Base-by-base conservation (phyloP, 1,140 invertebrate genomes). In the Nixonia krombeini region DNA sequence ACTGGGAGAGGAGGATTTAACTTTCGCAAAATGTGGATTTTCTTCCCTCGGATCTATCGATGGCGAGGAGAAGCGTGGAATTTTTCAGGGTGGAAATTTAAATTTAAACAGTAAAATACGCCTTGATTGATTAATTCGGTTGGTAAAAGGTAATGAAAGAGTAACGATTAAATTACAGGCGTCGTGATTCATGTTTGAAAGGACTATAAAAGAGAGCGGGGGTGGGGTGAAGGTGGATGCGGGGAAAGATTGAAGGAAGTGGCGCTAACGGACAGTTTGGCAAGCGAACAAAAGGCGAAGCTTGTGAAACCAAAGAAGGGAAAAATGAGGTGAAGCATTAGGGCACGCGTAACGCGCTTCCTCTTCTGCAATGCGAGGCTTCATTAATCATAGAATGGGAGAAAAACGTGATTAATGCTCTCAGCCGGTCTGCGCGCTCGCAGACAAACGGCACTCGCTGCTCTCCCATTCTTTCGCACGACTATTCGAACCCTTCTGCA, bases 321-420 rank as follows among this genome's bases (percentile, higher is more conserved):
- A 25, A 13, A 28, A 18, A 26, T 7, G 17, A 25, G 25, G 21
- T 9, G 10, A 28, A 44, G 25, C 18, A 25, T 26, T 44, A 8
- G 41, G 10, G 10, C 33, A 37, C 33, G 41, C 23, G 41, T 44
- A 25, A 9, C n/a, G 9, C 23, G 3, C n/a, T 44, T 25, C 41
- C 23, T 26, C n/a, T 21, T 7, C n/a, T 2, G 18, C 15, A 7
- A 16, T 13, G 23, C 18, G 41, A 41, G 18, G 18, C 10, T 26
- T 28, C 41, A 44, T 44, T 44, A 44, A 44, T 44, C 41, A 44
- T 44, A 15, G 21, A 44, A 12, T n/a, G 15, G 25, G 41, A 21
- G 57, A 16, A 23, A 61, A 50, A 21, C 17, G 37, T 45, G 51
- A 64, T 64, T 56, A 64, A 64, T 56, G 46, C 7, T 18, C 13